Conservation (phyloP, 1,140 invertebrate genomes). For the Homarus americanus region DNA sequence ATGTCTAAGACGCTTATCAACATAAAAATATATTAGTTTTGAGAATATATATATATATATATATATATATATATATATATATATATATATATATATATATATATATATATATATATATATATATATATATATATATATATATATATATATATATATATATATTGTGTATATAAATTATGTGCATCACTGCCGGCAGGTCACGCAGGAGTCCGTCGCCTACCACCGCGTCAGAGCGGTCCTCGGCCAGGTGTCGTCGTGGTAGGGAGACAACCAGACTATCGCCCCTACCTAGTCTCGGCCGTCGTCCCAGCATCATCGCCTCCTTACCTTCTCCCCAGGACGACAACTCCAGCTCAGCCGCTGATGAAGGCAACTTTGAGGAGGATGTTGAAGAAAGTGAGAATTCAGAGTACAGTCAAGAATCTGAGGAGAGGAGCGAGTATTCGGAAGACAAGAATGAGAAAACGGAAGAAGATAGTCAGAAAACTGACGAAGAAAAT, state of each 20-base stretch:
- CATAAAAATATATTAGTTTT: too few relatives aligned
- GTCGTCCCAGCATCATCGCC: slow-evolving; percentile 17
- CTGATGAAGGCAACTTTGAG: slow-evolving; percentile 18
- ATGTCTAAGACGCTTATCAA: too few relatives aligned
- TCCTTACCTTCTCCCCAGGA: neutral
- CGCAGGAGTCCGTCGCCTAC: slow-evolving; percentile 40
- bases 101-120: too few relatives aligned
- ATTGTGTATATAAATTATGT: too few relatives aligned
- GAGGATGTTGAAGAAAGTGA: slow-evolving; percentile 11
- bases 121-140: too few relatives aligned
- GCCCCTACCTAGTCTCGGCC: slow-evolving; percentile 1
- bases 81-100: too few relatives aligned
- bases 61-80: too few relatives aligned
- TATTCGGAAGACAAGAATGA: slow-evolving; percentile 16
- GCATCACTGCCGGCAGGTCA: neutral
- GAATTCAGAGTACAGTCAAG: neutral
- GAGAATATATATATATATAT: too few relatives aligned
- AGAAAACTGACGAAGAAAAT: slow-evolving; percentile 23
- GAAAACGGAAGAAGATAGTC: neutral
- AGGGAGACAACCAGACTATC: slow-evolving; percentile 33
- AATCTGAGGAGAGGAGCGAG: slow-evolving; percentile 1
- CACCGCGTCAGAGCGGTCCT: slow-evolving; percentile 27
- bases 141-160: too few relatives aligned
- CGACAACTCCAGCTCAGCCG: slow-evolving; percentile 61
- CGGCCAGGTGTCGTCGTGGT: slow-evolving; percentile 42